phyloP scores from a whole-genome alignment of 2,113 vertebrate species.

The Gopherus evgoodei region DNA sequence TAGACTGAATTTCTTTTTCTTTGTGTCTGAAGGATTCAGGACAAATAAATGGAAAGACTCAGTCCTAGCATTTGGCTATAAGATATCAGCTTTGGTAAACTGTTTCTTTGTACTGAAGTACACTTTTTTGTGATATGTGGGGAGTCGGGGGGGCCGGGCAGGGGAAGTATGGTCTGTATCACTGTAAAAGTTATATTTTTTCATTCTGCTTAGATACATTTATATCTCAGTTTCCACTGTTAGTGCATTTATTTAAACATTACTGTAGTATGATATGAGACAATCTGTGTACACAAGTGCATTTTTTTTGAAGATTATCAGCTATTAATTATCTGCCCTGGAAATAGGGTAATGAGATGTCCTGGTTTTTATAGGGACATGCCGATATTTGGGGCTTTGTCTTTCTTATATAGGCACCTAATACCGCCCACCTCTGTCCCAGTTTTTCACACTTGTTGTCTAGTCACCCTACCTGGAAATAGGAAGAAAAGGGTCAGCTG shows the following conservation, averaged over 20 bases:
- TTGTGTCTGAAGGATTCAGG: background rate
- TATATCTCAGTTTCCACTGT: background rate
- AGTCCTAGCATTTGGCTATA: background rate
- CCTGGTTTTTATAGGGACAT: too few species aligned
- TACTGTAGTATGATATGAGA: background rate
- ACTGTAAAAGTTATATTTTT: background rate
- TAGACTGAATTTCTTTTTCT: background rate
- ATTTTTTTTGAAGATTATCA: slow-evolving; percentile 11
- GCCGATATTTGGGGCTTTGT: too few species aligned
- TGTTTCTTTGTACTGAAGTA: background rate
- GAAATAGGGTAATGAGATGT: background rate
- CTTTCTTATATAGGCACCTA: too few species aligned
- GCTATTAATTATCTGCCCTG: background rate
- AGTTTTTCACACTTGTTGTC: too few species aligned
- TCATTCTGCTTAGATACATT: background rate
- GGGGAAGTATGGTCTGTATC: too few species aligned
- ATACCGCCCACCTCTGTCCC: too few species aligned
- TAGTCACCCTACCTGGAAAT: background rate
- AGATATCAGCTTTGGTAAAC: background rate
- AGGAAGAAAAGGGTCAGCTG: background rate
- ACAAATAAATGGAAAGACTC: background rate
- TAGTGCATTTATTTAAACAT: background rate
- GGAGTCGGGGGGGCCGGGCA: too few species aligned
- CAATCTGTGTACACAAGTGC: background rate
- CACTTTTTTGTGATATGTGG: background rate